Base-by-base conservation (phyloP, 2,797 vertebrate species). In the Leuciscus waleckii region DNA sequence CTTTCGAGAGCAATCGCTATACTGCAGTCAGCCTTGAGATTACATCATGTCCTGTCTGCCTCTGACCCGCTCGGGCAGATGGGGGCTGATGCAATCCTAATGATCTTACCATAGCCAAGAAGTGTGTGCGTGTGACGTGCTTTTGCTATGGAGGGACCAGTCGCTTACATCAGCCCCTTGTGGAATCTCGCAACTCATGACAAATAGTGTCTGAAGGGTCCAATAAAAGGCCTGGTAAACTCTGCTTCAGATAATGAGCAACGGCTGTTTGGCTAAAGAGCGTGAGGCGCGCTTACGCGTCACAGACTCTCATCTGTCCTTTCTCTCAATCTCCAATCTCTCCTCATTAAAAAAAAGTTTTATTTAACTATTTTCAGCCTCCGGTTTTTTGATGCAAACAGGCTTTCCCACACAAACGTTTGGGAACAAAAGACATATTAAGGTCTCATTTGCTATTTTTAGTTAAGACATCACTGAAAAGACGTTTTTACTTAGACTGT, bases 1-100 rank as follows among this genome's bases (percentile, higher is more conserved):
- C 75, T 61, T 79, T 73, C 21, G 43, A 51, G 39, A 71, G 77
- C 67, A 65, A 80, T 85, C 76, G 41, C 77, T 61, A 79, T 32
- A 73, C 67, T 39, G 41, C 76, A 79, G 74, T 75, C 87, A 61
- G 39, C 46, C 85, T 89, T 91, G 88, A 88, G 90, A 89, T 94
- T 92, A 93, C 89, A 88, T 92, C 89, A 92, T 89, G 68, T 91
- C 88, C 91, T 87, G 84, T 81, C 76, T 87, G 83, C 58, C 17
- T 87, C 87, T 90, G 84, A 89, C 85, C 84, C 76, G 89, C 85
- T 88, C 75, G 88, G 70, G 82, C 76, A 69, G 56, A 79, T 84
- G 87, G 80, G 43, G 32, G 70, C 91, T 93, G 93, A 94, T 92
- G 92, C 91, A 92, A 93, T 89, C 71, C 89, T 86, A 67, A 79